Evolutionary conservation across 2,113 vertebrate genomes (phyloP).

Genomic region (Cynopterus brachyotis): DNA sequence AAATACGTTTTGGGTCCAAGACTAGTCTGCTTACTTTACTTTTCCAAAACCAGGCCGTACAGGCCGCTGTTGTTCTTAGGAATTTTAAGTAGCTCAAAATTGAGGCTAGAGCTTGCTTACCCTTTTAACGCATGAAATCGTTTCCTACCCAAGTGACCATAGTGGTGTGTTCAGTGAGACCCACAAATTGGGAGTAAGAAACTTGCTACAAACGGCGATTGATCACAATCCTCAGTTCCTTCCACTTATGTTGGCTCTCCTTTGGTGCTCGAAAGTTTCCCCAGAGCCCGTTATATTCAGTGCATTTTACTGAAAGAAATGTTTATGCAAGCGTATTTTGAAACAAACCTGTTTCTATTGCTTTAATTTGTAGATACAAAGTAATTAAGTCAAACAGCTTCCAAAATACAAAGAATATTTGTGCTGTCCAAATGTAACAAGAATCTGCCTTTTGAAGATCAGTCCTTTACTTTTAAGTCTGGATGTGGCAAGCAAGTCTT

Average conservation of each 20-base stretch:
- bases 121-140: not conserved
- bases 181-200: constrained; percentile 69
- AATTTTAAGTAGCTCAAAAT: constrained; percentile 56
- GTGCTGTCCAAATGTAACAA: constrained; percentile 29
- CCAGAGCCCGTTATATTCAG: not conserved
- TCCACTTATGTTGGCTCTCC: not conserved
- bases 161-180: constrained; percentile 55
- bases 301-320: constrained; percentile 21
- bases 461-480: constrained; percentile 1
- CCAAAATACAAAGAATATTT: constrained; percentile 48
- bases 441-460: not conserved
- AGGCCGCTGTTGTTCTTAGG: constrained; percentile 71
- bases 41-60: constrained; percentile 73
- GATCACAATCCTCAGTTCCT: not conserved
- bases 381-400: constrained; percentile 33
- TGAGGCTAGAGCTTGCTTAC: constrained; percentile 68
- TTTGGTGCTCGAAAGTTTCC: not conserved
- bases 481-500: not conserved
- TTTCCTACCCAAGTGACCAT: constrained; percentile 38
- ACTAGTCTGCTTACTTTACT: constrained; percentile 75
- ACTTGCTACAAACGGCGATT: constrained; percentile 52
- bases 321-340: not conserved
- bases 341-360: not conserved
- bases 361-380: constrained; percentile 63
- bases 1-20: constrained; percentile 72